Conservation (phyloP, 1,140 invertebrate species). For the Bombus confusus region DNA sequence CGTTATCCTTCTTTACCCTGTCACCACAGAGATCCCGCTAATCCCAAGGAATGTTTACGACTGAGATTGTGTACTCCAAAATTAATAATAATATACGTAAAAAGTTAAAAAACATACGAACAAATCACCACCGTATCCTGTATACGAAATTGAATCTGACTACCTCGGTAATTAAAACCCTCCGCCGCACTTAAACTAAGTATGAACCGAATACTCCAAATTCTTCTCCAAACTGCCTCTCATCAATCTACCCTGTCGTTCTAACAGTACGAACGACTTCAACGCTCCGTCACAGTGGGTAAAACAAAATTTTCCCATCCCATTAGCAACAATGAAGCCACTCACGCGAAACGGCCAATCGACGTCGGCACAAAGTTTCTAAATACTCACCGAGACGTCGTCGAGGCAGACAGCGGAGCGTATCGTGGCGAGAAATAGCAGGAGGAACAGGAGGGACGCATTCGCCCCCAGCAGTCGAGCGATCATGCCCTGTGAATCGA, state of each 20-base stretch:
- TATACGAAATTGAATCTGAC: too few relatives aligned
- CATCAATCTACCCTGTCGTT: background rate
- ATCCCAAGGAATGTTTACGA: too few relatives aligned
- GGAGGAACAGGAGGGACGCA: conserved; percentile 39
- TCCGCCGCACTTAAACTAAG: background rate
- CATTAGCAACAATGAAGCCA: too few relatives aligned
- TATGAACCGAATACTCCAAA: too few relatives aligned
- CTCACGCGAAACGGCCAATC: background rate
- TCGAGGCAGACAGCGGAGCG: conserved; percentile 12
- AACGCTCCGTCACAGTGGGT: background rate
- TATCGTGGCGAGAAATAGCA: conserved; percentile 46
- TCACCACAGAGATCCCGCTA: too few relatives aligned
- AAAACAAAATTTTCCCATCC: background rate
- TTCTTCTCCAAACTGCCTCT: background rate
- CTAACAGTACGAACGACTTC: background rate
- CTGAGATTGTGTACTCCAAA: too few relatives aligned
- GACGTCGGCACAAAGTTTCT: background rate
- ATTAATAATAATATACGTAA: too few relatives aligned
- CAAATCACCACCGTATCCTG: too few relatives aligned
- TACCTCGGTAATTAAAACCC: background rate
- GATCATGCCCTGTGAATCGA: conserved; percentile 53
- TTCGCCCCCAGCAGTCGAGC: conserved; percentile 7
- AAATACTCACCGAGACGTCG: conserved; percentile 45
- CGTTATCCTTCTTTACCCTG: too few relatives aligned
- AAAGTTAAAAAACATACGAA: too few relatives aligned